Percentiles rank a stretch among this genome's conserved stretches.
Evolutionary conservation across 1,140 invertebrate genomes (phyloP).

Genomic region (roundworm (Caenorhabditis elegans)): DNA sequence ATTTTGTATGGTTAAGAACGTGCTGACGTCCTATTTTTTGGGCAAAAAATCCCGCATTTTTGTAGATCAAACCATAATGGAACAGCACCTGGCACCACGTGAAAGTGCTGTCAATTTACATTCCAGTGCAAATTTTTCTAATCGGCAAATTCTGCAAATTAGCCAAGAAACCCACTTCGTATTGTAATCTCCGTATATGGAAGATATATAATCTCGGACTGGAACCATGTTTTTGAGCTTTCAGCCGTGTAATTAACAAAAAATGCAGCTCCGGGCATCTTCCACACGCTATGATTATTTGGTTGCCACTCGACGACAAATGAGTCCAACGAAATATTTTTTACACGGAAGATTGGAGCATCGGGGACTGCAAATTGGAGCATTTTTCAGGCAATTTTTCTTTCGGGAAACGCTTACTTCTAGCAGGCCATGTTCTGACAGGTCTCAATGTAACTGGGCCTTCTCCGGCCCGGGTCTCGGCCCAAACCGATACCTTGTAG

Average conservation of each 20-base stretch:
- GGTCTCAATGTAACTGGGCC: conserved; percentile 52
- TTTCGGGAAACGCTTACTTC: conserved; percentile 42
- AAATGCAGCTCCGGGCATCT: conserved; percentile 62
- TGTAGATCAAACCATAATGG: no score
- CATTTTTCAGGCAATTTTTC: background rate
- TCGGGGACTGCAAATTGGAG: conserved; percentile 57
- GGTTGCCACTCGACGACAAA: conserved; percentile 58
- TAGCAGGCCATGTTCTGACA: conserved; percentile 59
- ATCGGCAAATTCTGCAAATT: no score
- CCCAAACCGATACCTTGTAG: conserved; percentile 63
- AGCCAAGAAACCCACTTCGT: background rate
- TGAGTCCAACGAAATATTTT: conserved; percentile 43
- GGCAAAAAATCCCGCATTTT: no score
- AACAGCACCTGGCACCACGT: no score
- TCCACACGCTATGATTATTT: conserved; percentile 49
- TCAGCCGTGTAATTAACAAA: conserved; percentile 58
- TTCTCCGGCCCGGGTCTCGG: conserved; percentile 65
- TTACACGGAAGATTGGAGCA: conserved; percentile 53
- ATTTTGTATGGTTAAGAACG: no score
- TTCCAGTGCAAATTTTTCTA: no score
- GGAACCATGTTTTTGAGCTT: conserved; percentile 37
- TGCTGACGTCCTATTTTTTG: no score
- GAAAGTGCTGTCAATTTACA: no score
- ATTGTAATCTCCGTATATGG: conserved; percentile 44
- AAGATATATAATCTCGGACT: conserved; percentile 43